A percentile compares a stretch with the other conserved stretches of the same genome.
These are phyloP conservation scores for Aptenodytes forsteri DNA, from an alignment of 2,113 vertebrate species.

Conservation along the genomic window DNA sequence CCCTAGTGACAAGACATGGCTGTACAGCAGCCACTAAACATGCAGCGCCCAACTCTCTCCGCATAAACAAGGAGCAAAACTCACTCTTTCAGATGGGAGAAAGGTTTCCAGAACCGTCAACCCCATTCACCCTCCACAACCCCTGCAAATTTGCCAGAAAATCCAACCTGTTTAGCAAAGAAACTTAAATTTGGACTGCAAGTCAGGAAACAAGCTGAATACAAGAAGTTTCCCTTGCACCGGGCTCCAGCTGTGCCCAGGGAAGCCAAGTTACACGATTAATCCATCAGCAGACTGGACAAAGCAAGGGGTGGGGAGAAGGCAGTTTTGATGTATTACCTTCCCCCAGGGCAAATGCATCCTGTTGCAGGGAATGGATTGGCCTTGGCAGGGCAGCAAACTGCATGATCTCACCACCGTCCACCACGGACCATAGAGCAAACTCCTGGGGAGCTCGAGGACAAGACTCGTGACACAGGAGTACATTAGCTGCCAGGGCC, in stretches of 20 bases:
- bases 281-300: not conserved
- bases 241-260: not conserved
- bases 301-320: not conserved
- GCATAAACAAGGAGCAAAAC: not conserved
- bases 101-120: not conserved
- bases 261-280: not conserved
- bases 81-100: not conserved
- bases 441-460: not conserved
- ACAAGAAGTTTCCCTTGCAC: not conserved
- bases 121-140: rapidly evolving
- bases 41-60: rapidly evolving
- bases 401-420: not conserved
- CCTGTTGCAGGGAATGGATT: not conserved
- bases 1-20: slow-evolving; percentile 30
- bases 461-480: not conserved
- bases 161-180: not conserved
- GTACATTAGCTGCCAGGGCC: not conserved
- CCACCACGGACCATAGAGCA: not conserved
- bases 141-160: not conserved
- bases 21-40: not conserved
- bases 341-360: not conserved
- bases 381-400: not conserved
- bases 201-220: not conserved
- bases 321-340: not conserved
- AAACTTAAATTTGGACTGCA: not conserved